Evolutionary conservation across 2,113 vertebrate species (phyloP).

Genomic region (Elaphurus davidianus): DNA sequence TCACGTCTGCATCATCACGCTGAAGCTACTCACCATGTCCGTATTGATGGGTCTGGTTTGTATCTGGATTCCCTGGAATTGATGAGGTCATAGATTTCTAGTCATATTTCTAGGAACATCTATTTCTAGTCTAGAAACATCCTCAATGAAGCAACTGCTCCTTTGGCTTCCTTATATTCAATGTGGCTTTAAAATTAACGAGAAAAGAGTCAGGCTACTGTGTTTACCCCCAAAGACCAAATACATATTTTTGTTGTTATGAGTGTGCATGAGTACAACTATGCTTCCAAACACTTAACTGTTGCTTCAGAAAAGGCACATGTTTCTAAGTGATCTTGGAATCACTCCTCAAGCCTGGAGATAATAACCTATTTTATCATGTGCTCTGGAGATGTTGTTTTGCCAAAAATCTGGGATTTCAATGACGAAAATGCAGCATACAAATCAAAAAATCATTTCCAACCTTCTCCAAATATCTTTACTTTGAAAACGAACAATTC

Average conservation of each 20-base stretch:
- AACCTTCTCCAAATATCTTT: no score
- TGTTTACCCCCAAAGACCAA: neutral
- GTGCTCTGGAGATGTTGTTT: neutral
- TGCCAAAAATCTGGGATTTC: neutral
- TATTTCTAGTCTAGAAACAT: neutral
- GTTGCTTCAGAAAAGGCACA: neutral
- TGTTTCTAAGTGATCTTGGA: neutral
- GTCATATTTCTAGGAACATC: neutral
- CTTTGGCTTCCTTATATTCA: neutral
- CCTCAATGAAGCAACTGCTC: neutral
- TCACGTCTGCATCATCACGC: accelerated
- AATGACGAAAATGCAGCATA: neutral
- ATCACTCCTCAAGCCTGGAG: neutral
- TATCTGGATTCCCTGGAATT: neutral
- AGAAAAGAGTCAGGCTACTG: neutral
- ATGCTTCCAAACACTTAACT: neutral
- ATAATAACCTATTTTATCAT: neutral
- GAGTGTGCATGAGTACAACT: neutral
- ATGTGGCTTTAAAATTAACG: neutral
- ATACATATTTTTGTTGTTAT: neutral
- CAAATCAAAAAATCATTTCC: neutral
- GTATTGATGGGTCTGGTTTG: neutral
- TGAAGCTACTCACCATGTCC: neutral
- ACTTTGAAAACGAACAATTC: neutral
- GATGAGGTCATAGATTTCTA: neutral